These are phyloP conservation scores for Semotilus atromaculatus DNA, from an alignment of 2,797 vertebrate genomes.

Conservation along the genomic window DNA sequence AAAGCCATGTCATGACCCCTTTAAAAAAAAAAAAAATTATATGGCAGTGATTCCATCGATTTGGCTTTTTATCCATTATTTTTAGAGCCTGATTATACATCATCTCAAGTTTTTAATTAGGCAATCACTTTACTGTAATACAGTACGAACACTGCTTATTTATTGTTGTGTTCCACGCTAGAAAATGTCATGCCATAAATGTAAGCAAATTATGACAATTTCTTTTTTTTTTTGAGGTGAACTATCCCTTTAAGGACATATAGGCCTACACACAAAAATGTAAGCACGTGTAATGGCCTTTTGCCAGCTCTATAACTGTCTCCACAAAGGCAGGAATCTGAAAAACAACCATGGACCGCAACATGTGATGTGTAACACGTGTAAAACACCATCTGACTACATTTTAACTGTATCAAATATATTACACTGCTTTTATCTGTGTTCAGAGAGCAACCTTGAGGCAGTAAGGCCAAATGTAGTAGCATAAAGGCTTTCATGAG, in stretches of 20 bases:
- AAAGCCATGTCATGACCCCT: no score
- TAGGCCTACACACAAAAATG: constrained; percentile 4
- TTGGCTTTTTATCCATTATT: no score
- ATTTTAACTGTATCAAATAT: background rate
- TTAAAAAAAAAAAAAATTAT: no score
- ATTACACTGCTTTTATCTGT: constrained; percentile 1
- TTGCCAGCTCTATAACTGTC: constrained; percentile 5
- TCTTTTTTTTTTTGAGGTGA: background rate
- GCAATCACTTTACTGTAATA: no score
- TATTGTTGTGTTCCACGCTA: background rate
- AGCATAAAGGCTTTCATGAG: background rate
- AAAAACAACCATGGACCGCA: constrained; percentile 22
- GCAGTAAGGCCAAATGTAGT: background rate
- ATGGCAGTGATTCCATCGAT: no score
- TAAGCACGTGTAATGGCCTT: constrained; percentile 7
- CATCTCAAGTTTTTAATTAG: no score
- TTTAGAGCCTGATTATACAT: no score
- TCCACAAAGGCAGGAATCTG: constrained; percentile 5
- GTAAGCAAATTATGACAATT: constrained; percentile 9
- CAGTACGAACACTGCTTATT: background rate
- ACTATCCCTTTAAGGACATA: background rate
- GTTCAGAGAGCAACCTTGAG: background rate
- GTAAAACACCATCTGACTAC: background rate
- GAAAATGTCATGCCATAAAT: background rate
- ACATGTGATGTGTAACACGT: constrained; percentile 18